These are phyloP conservation scores for Dioctria rufipes DNA, from an alignment of 2,888 invertebrate species.

Conservation along the genomic window DNA sequence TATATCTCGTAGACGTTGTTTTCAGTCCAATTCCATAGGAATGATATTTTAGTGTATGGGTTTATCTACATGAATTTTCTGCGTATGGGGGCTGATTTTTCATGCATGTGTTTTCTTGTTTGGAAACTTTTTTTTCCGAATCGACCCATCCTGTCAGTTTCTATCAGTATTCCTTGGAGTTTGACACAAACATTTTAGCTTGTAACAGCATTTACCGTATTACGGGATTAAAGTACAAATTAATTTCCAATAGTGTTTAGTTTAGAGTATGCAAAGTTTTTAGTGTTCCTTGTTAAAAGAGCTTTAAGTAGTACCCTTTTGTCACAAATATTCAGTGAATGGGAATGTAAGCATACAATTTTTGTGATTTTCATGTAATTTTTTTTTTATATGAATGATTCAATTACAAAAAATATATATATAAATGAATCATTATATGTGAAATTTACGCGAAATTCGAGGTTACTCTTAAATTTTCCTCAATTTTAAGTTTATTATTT, in stretches of 20 bases:
- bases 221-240: conserved; percentile 13
- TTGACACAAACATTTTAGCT: too few relatives aligned
- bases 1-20: too few relatives aligned
- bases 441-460: background rate
- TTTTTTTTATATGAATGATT: too few relatives aligned
- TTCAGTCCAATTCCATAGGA: too few relatives aligned
- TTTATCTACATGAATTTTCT: too few relatives aligned
- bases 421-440: background rate
- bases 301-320: background rate
- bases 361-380: background rate
- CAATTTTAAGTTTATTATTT: conserved; percentile 17
- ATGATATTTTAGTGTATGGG: too few relatives aligned
- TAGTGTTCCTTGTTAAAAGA: background rate
- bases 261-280: conserved; percentile 8
- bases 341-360: background rate
- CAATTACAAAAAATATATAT: background rate
- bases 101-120: too few relatives aligned
- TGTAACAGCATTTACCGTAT: background rate
- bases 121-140: too few relatives aligned
- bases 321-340: background rate
- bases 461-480: conserved; percentile 11
- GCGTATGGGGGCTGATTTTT: too few relatives aligned
- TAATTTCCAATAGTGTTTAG: background rate
- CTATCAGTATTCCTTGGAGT: too few relatives aligned
- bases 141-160: too few relatives aligned